Base-by-base conservation (phyloP, 2,888 invertebrate genomes). In the Ectropis crepuscularia region DNA sequence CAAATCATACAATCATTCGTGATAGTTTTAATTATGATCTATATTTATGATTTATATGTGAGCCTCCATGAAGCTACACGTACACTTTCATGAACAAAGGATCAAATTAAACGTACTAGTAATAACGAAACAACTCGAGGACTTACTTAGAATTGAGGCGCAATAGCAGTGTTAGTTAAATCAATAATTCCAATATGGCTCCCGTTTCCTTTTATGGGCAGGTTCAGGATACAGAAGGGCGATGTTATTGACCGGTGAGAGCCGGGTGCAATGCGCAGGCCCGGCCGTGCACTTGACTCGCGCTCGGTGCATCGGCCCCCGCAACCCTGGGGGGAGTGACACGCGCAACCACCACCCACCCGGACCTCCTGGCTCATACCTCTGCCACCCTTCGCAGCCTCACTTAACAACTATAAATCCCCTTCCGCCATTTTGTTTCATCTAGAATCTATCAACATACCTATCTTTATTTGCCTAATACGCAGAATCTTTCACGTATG, bases 281-380 rank as follows among this genome's bases (percentile, higher is more conserved):
- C 64, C 74, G 85, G 85, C 90, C 89, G 73, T 93, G 88, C 90
- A 93, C 89, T 89, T 90, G 88, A 87, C 92, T 90, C 82, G 63
- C 68, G 71, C 63, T 67, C 83, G 83, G 89, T 90, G 90, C 90
- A 89, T 89, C 86, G 88, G 73, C 87, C 89, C 64, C 57, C 85
- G 57, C 65, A 63, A 67, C 65, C 81, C 73, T 77, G 80, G 69
- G 78, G 70, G 79, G 71, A 68, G 84, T 80, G 45, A 47, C 60
- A 59, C 79, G 78, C 76, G 75, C 78, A 74, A 64, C 71, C 65
- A 60, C 64, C 60, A 66, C 65, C 74, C 64, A 63, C 71, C 41
- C 48, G 8, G 57, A 69, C 57, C 69, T 64, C 72, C 65, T 60
- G 71, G 46, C 72, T 57, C 58, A 61, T 45, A 53, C 62, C 47